These are phyloP conservation scores for Hystrix brachyura DNA, from an alignment of 2,113 vertebrate genomes.

Conservation along the genomic window DNA sequence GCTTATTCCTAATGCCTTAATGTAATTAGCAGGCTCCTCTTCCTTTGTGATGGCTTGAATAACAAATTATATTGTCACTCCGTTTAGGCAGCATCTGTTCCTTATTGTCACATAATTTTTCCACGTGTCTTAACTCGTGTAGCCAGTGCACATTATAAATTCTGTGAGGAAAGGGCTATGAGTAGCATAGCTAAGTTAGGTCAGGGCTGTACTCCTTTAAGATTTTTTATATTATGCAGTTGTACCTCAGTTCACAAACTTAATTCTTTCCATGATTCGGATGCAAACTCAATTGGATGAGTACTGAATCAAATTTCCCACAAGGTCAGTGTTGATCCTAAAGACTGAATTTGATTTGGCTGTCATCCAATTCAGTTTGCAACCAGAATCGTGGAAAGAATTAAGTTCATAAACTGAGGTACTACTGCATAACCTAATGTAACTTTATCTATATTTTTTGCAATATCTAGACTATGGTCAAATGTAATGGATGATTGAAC, in stretches of 20 bases:
- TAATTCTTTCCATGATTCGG: too few relatives aligned
- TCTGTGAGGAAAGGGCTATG: background rate
- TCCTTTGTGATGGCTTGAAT: background rate
- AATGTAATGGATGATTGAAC: background rate
- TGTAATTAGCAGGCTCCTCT: background rate
- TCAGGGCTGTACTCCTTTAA: background rate
- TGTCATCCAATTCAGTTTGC: too few relatives aligned
- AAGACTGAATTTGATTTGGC: too few relatives aligned
- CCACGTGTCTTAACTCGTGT: background rate
- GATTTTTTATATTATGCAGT: background rate
- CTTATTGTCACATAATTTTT: background rate
- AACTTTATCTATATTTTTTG: background rate
- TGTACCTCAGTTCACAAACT: too few relatives aligned
- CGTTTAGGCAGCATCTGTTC: background rate
- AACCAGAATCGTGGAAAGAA: too few relatives aligned
- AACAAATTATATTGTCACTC: background rate
- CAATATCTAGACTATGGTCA: background rate
- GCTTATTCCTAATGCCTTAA: background rate
- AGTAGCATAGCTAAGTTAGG: background rate
- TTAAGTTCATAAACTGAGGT: too few relatives aligned
- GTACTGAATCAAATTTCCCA: too few relatives aligned
- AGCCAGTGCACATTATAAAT: background rate
- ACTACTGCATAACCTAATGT: background rate
- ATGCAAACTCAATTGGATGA: too few relatives aligned
- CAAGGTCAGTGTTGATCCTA: too few relatives aligned